Evolutionary conservation across 2,888 invertebrate genomes (phyloP), one percentile per base, ranked within the genome.

Genomic region (Auanema sp.): DNA sequence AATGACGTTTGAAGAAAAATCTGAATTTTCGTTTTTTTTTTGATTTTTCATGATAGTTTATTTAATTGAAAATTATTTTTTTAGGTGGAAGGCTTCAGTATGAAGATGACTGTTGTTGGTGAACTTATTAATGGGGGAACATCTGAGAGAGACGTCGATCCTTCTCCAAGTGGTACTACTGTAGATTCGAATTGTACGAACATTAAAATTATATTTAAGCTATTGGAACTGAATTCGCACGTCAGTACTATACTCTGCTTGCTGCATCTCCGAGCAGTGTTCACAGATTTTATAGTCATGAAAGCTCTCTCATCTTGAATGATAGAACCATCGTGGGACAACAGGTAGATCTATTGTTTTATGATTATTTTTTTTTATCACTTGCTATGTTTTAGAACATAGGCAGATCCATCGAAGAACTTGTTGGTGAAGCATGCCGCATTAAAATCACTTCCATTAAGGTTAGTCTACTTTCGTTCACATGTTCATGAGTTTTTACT

Each of bases 201-300:
- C 33, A 33, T 33, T 3, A 33, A 24, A 8, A 58, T 49, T 25
- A 64, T 14, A 25, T 64, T 69, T 56, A 33, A 72, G 72, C 68
- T 21, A 64, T 72, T 23, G 68, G 53, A 6, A 65, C 54, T 18
- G 68, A 66, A 1, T 72, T 72, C 43, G 64, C 64, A 12, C 60
- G 60, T 12, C 65, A 69, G 33, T 72, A 70, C 50, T 72, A 72
- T 59, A 68, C 53, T 49, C 56, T 61, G 0, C 55, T 69, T 12
- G 61, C 66, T n/a, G 61, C 61, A 41, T 60, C 52, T 10, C 65
- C 68, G n/a, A 16, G 23, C 2, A 33, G 43, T 14, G 62, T 65
- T 8, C 58, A 64, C 54, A 70, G 59, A 41, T 76, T 70, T 55
- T 76, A 72, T 50, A 69, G 75, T 12, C 68, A 71, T 51, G 73